Percentiles rank a stretch among this genome's conserved stretches.
Evolutionary conservation across 1,140 invertebrate genomes (phyloP).

Genomic region (Asobara japonica): DNA sequence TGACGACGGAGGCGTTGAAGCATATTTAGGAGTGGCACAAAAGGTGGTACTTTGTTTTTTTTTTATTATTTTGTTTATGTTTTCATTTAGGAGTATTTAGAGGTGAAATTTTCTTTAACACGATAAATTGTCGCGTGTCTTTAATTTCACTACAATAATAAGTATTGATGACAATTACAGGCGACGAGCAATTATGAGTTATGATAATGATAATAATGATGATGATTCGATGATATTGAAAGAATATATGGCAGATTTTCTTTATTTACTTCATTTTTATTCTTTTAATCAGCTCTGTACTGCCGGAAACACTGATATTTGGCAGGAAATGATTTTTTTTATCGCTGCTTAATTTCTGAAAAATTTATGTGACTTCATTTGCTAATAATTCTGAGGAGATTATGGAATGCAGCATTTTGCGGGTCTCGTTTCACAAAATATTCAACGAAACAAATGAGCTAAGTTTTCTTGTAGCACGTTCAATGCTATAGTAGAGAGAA

Average conservation of each 20-base stretch:
- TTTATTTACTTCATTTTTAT: constrained; percentile 29
- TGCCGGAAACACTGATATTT: background rate
- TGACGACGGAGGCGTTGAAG: constrained; percentile 68
- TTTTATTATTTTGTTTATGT: background rate
- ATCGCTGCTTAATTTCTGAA: too few species aligned
- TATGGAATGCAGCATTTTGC: too few species aligned
- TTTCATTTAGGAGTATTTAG: constrained; percentile 9
- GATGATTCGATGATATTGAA: constrained; percentile 42
- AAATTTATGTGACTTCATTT: too few species aligned
- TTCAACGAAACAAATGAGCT: too few species aligned
- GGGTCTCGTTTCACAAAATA: too few species aligned
- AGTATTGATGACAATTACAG: constrained; percentile 14
- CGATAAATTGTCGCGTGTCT: background rate
- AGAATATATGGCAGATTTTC: constrained; percentile 31
- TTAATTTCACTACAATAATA: constrained; percentile 6
- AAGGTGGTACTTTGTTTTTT: constrained; percentile 27
- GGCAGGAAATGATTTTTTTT: background rate
- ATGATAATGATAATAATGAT: constrained; percentile 37
- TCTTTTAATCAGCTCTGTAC: background rate
- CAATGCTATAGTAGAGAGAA: too few species aligned
- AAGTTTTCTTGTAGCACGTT: too few species aligned
- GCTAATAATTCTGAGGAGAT: too few species aligned
- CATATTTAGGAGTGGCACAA: constrained; percentile 48
- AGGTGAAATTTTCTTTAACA: constrained; percentile 10
- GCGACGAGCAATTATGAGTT: constrained; percentile 22